phyloP scores from a whole-genome alignment of 2,888 invertebrate genomes.

The Minunthozetes semirufus region DNA sequence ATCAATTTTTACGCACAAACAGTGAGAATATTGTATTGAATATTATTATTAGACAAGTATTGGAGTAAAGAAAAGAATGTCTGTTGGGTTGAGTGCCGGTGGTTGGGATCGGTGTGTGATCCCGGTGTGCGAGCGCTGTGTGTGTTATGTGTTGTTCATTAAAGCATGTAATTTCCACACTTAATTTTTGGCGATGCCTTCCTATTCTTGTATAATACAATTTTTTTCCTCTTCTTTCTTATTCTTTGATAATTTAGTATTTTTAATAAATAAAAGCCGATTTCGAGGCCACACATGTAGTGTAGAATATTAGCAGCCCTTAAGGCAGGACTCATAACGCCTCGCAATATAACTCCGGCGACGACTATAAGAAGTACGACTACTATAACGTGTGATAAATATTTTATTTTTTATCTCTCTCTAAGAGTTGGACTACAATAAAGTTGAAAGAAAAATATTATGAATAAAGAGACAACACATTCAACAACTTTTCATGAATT shows the following conservation, averaged over 20 bases:
- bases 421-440: too few species aligned
- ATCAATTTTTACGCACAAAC: not conserved
- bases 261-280: not conserved
- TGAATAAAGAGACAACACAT: not conserved
- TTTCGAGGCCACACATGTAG: not conserved
- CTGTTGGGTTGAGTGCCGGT: not conserved
- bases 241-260: not conserved
- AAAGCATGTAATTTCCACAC: constrained; percentile 15
- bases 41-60: not conserved
- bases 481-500: not conserved
- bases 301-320: not conserved
- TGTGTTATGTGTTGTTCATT: constrained; percentile 24
- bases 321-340: constrained; percentile 10
- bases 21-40: not conserved
- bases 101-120: not conserved
- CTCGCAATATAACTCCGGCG: constrained; percentile 14
- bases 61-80: not conserved
- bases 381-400: constrained; percentile 1
- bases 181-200: constrained; percentile 21
- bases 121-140: not conserved
- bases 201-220: not conserved
- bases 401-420: not conserved
- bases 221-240: not conserved
- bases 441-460: not conserved
- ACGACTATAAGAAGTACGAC: not conserved